Evolutionary conservation across 1,140 invertebrate genomes (phyloP).

Genomic region (Drosophila triauraria): DNA sequence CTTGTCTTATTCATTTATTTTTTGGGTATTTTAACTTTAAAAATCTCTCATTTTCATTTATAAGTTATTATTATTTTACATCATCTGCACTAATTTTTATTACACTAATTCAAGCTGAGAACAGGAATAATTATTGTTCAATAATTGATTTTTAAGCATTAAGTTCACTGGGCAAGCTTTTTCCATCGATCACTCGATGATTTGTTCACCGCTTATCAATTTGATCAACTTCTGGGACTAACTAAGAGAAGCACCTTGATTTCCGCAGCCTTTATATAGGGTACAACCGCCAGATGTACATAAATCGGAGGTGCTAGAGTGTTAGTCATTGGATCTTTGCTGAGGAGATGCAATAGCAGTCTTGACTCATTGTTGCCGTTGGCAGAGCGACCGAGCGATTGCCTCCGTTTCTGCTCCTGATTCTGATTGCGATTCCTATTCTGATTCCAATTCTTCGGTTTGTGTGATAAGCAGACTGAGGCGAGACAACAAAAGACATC

Average conservation of each 20-base stretch:
- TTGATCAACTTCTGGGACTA: conserved; percentile 17
- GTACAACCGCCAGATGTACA: conserved; percentile 13
- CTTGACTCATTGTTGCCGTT: conserved; percentile 28
- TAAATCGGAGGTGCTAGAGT: conserved; percentile 53
- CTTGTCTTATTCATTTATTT: too few relatives aligned
- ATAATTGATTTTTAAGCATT: neutral
- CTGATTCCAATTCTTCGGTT: conserved; percentile 10
- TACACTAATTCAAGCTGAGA: too few relatives aligned
- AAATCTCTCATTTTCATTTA: too few relatives aligned
- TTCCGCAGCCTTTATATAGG: conserved; percentile 28
- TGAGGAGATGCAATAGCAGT: conserved; percentile 20
- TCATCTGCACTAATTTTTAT: too few relatives aligned
- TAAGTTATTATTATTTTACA: too few relatives aligned
- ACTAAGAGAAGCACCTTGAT: conserved; percentile 20
- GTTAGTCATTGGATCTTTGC: conserved; percentile 72
- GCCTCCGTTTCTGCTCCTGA: conserved; percentile 8
- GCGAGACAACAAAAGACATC: conserved; percentile 80
- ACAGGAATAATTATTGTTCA: too few relatives aligned
- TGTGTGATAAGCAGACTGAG: conserved; percentile 75
- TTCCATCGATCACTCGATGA: neutral
- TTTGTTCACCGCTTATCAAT: conserved; percentile 19
- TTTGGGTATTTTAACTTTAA: too few relatives aligned
- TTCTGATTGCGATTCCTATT: conserved; percentile 20
- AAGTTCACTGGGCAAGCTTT: neutral
- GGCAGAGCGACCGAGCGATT: conserved; percentile 22